phyloP scores from a whole-genome alignment of 2,113 vertebrate species.

The Phaethornis superciliosus region DNA sequence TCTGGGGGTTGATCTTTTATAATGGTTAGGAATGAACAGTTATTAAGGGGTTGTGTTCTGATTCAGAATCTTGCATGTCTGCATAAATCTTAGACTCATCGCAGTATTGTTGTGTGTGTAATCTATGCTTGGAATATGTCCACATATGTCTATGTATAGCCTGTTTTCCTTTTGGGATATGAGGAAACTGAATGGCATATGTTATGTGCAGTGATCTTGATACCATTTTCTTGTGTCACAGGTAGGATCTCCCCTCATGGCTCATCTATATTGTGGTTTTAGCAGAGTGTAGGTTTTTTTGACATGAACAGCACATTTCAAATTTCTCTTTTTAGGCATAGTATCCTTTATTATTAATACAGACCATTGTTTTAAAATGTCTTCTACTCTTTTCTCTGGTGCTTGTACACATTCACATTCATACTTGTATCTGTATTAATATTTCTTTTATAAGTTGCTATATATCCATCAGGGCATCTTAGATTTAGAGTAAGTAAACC shows the following conservation, averaged over 20 bases:
- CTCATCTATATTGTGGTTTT: background rate
- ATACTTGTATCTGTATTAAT: background rate
- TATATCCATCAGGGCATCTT: background rate
- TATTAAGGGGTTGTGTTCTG: background rate
- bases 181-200: background rate
- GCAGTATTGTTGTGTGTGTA: background rate
- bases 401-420: background rate
- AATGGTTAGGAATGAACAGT: background rate
- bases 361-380: background rate
- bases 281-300: background rate
- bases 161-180: background rate
- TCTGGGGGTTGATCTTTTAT: background rate
- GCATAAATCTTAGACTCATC: background rate
- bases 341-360: background rate
- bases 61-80: background rate
- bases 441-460: background rate
- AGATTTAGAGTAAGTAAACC: background rate
- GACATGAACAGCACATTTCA: background rate
- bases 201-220: background rate
- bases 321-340: background rate
- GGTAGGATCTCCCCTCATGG: background rate
- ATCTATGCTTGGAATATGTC: background rate
- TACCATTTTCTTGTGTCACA: background rate
- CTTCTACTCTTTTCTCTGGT: background rate
- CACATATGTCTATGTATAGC: accelerated